Percentiles rank a stretch among this genome's conserved stretches.
Evolutionary conservation across 2,888 invertebrate genomes (phyloP).

Genomic region (Trachelus tabidus): DNA sequence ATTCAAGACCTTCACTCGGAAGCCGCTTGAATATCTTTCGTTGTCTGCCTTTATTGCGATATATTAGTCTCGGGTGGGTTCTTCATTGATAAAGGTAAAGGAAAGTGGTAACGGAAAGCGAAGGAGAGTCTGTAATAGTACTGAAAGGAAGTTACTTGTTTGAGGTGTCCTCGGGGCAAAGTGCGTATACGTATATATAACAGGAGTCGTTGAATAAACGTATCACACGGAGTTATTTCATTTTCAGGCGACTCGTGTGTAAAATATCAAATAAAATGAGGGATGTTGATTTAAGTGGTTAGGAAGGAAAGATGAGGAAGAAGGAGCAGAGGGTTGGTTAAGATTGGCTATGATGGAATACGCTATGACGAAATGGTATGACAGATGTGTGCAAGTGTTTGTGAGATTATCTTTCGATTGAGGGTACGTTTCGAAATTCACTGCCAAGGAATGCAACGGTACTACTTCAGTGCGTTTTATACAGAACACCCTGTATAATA

Average conservation of each 20-base stretch:
- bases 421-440: no score
- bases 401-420: no score
- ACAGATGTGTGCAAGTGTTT: no score
- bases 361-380: not conserved
- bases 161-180: slow-evolving; percentile 8
- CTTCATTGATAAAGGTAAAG: not conserved
- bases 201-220: slow-evolving; percentile 24
- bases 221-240: slow-evolving; percentile 48
- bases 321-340: slow-evolving; percentile 22
- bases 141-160: slow-evolving; percentile 1
- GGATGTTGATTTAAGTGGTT: slow-evolving; percentile 58
- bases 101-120: not conserved
- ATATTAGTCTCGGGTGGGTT: not conserved
- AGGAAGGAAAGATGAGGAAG: slow-evolving; percentile 10
- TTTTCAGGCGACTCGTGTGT: slow-evolving; percentile 54
- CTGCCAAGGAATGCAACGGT: no score
- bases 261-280: slow-evolving; percentile 60
- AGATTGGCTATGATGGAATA: slow-evolving; percentile 3
- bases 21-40: no score
- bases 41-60: no score
- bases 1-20: no score
- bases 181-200: no score
- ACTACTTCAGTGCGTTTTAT: no score
- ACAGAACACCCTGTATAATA: no score
- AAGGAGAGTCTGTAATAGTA: not conserved